Evolutionary conservation across 2,888 invertebrate species (phyloP).

Genomic region (Luffia ferchaultella): DNA sequence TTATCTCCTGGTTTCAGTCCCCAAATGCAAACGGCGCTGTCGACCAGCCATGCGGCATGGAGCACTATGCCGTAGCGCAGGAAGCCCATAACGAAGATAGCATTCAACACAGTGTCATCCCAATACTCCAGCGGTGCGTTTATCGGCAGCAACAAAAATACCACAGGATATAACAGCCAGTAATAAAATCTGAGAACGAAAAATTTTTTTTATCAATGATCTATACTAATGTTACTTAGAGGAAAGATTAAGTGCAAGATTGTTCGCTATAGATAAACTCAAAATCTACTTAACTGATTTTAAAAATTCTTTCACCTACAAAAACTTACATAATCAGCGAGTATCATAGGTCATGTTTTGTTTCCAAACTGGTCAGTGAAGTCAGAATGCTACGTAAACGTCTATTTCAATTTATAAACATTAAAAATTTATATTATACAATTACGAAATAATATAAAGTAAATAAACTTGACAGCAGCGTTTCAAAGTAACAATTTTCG

Average conservation of each 20-base stretch:
- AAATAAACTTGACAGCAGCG: too few relatives aligned
- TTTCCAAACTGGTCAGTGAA: too few relatives aligned
- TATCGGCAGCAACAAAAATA: slow-evolving; percentile 74
- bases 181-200: slow-evolving; percentile 70
- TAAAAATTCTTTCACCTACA: too few relatives aligned
- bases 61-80: slow-evolving; percentile 71
- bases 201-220: neutral
- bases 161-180: slow-evolving; percentile 70
- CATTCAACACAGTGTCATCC: slow-evolving; percentile 70
- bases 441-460: too few relatives aligned
- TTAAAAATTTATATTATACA: too few relatives aligned
- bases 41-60: slow-evolving; percentile 75
- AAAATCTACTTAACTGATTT: too few relatives aligned
- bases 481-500: too few relatives aligned
- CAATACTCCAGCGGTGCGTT: slow-evolving; percentile 84
- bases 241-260: neutral
- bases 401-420: too few relatives aligned
- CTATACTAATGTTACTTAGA: neutral
- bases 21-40: slow-evolving; percentile 78
- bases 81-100: slow-evolving; percentile 73
- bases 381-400: too few relatives aligned
- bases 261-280: too few relatives aligned
- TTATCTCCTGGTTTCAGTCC: slow-evolving; percentile 73
- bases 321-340: too few relatives aligned
- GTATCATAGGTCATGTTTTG: too few relatives aligned